Percentiles rank a stretch among this genome's conserved stretches.
Conservation (phyloP, 2,888 invertebrate species). For the Watsonalla cultraria region DNA sequence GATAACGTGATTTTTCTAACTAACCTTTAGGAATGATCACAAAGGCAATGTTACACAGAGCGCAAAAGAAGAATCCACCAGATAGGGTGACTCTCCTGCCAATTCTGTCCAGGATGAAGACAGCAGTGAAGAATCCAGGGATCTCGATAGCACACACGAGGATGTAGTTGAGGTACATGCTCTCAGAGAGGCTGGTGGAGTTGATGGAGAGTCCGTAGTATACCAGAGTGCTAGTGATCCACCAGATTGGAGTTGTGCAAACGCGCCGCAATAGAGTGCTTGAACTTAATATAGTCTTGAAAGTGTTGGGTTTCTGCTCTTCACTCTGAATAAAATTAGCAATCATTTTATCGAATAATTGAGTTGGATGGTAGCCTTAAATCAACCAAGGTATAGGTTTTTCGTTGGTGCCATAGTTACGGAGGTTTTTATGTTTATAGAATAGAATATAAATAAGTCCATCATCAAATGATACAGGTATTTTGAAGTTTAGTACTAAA, state of each 20-base stretch:
- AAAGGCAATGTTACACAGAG: conserved; percentile 58
- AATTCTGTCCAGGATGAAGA: conserved; percentile 79
- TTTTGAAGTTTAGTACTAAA: no score
- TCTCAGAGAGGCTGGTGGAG: conserved; percentile 84
- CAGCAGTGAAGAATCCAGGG: conserved; percentile 82
- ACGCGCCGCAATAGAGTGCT: conserved; percentile 75
- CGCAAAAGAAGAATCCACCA: conserved; percentile 79
- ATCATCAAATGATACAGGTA: no score
- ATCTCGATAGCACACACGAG: conserved; percentile 82
- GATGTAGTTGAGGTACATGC: conserved; percentile 86
- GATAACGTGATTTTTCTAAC: conserved; percentile 12
- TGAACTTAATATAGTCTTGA: conserved; percentile 62
- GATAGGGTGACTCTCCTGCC: conserved; percentile 81
- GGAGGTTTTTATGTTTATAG: no score
- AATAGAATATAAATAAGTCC: no score
- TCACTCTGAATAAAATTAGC: no score
- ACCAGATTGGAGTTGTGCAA: conserved; percentile 84
- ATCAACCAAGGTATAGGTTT: no score
- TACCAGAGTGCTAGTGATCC: conserved; percentile 87
- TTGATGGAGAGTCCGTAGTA: conserved; percentile 89
- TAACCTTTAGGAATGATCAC: conserved; percentile 74
- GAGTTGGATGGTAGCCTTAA: no score
- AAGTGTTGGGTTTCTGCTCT: no score
- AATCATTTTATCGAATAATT: no score
- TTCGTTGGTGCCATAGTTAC: no score